These are phyloP conservation scores for Asobara japonica DNA, from an alignment of 1,140 invertebrate genomes.

Conservation along the genomic window DNA sequence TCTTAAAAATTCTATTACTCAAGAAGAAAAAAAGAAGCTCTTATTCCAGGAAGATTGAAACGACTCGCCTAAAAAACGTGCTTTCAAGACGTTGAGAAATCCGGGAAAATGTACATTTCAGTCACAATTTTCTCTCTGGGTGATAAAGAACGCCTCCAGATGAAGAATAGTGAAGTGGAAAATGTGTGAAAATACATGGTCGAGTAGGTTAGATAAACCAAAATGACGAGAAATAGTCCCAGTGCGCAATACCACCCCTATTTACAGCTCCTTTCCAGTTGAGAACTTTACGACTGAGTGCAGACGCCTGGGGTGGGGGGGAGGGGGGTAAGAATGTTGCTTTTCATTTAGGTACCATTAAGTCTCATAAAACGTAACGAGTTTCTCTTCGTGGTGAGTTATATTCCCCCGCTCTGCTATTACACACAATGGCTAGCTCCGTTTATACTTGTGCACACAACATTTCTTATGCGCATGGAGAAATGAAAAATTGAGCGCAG, in stretches of 20 bases:
- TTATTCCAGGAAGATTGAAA: too few species aligned
- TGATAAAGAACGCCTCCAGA: background rate
- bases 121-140: background rate
- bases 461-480: background rate
- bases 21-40: too few species aligned
- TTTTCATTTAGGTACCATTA: conserved; percentile 16
- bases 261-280: background rate
- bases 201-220: background rate
- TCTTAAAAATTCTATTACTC: too few species aligned
- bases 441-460: background rate
- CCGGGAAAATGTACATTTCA: background rate
- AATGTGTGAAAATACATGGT: background rate
- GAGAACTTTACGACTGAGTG: background rate
- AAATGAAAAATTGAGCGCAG: too few species aligned
- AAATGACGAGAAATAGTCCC: background rate
- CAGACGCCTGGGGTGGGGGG: background rate
- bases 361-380: conserved; percentile 2
- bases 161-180: background rate
- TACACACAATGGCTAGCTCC: background rate
- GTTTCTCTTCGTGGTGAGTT: background rate
- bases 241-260: background rate
- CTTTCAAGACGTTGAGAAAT: background rate
- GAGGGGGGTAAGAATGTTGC: background rate
- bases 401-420: background rate
- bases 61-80: too few species aligned